Conservation (phyloP, 2,113 vertebrate species). For the Spermophilus dauricus region DNA sequence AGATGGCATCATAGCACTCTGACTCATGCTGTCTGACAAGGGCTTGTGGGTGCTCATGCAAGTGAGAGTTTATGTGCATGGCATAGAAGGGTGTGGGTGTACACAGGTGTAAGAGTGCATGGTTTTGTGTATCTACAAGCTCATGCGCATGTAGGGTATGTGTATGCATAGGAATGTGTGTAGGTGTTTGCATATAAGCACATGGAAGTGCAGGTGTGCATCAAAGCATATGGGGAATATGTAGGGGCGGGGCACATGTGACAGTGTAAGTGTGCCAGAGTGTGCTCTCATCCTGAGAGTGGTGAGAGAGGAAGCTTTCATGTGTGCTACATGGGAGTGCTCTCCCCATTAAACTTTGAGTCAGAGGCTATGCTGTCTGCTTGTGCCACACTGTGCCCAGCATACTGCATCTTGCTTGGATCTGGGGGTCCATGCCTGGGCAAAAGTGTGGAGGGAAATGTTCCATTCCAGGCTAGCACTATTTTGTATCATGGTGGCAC, state of each 20-base stretch:
- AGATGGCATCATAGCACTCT: background rate
- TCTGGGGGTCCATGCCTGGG: background rate
- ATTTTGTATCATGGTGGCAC: fast-evolving
- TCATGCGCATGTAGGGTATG: background rate
- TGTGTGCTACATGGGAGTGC: background rate
- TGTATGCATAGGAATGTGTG: no score
- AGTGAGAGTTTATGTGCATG: background rate
- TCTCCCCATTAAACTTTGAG: background rate
- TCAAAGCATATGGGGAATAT: background rate
- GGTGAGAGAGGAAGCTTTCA: background rate
- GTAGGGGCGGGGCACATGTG: background rate
- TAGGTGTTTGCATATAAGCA: background rate
- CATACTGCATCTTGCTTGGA: background rate
- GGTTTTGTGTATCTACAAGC: background rate
- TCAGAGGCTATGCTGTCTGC: no score
- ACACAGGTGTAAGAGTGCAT: background rate
- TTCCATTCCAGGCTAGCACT: fast-evolving
- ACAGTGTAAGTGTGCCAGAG: background rate
- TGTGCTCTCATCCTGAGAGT: no score
- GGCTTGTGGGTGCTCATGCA: fast-evolving
- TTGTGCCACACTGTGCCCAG: background rate
- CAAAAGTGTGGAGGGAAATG: background rate
- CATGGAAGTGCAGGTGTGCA: background rate
- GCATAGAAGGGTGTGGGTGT: no score
- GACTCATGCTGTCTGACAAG: background rate